Evolutionary conservation across 2,797 vertebrate species (phyloP).

Genomic region (Hemibagrus guttatus): DNA sequence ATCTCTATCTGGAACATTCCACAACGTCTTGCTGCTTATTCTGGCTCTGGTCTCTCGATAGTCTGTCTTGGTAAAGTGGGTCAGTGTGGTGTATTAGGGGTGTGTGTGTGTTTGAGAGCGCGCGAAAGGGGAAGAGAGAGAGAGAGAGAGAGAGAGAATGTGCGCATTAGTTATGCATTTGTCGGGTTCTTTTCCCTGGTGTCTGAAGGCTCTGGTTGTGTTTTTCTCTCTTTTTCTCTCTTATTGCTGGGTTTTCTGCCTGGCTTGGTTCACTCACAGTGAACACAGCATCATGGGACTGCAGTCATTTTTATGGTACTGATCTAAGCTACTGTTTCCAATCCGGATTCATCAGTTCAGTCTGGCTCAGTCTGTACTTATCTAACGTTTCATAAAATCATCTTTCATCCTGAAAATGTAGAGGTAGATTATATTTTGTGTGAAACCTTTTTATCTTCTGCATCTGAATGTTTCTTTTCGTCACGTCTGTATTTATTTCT

Average conservation of each 20-base stretch:
- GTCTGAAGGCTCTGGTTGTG: slow-evolving; percentile 26
- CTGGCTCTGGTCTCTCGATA: slow-evolving; percentile 22
- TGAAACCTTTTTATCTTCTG: background rate
- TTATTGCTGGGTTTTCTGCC: slow-evolving; percentile 35
- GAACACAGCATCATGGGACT: slow-evolving; percentile 1
- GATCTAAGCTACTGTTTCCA: slow-evolving; percentile 22
- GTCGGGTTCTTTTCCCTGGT: slow-evolving; percentile 31
- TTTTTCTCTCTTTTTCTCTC: slow-evolving; percentile 29
- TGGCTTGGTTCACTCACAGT: background rate
- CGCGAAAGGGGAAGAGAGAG: background rate
- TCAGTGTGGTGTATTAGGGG: slow-evolving; percentile 34
- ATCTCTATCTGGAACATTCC: slow-evolving; percentile 39
- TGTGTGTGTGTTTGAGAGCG: background rate
- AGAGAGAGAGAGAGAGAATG: background rate
- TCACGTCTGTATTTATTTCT: slow-evolving; percentile 29
- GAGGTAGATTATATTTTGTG: background rate
- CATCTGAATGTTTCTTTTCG: slow-evolving; percentile 3
- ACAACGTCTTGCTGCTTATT: slow-evolving; percentile 22
- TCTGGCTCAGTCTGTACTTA: background rate
- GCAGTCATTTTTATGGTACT: slow-evolving; percentile 6
- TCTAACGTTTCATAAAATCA: background rate
- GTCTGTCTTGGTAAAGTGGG: slow-evolving; percentile 44
- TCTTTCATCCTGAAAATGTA: background rate
- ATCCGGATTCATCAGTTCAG: background rate
- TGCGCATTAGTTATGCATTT: slow-evolving; percentile 20